Evolutionary conservation across 1,140 invertebrate genomes (phyloP).

Genomic region (Drosophila sucinea): DNA sequence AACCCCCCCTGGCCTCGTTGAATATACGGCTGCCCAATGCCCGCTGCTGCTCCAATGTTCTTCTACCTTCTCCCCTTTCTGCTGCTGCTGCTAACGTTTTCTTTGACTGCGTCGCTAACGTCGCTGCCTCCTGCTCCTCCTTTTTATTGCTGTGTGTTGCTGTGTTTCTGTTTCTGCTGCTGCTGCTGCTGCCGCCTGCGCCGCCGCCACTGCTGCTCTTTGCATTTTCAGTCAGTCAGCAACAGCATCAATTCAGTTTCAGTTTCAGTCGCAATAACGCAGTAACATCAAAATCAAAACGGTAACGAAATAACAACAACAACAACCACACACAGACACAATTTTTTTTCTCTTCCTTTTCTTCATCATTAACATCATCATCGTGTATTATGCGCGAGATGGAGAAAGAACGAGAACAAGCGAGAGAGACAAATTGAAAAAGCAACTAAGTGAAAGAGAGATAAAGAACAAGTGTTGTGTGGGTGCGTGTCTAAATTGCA

Average conservation of each 20-base stretch:
- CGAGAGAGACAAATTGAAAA: not conserved
- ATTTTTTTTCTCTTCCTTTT: constrained; percentile 22
- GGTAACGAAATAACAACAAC: constrained; percentile 59
- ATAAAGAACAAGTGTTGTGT: constrained; percentile 25
- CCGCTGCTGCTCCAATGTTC: constrained; percentile 7
- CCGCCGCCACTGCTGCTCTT: constrained; percentile 23
- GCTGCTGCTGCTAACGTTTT: constrained; percentile 42
- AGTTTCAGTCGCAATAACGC: constrained; percentile 79
- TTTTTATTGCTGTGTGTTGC: constrained; percentile 15
- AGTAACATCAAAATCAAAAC: constrained; percentile 75
- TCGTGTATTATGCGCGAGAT: not conserved
- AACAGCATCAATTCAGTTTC: constrained; percentile 70
- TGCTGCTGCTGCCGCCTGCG: constrained; percentile 23
- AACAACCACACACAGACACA: constrained; percentile 17
- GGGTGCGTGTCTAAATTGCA: constrained; percentile 19
- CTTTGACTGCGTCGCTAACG: constrained; percentile 40
- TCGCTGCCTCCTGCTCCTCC: constrained; percentile 17
- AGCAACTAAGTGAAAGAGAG: constrained; percentile 25
- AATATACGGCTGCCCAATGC: not conserved
- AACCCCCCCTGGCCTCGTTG: not conserved
- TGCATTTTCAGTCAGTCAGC: constrained; percentile 38
- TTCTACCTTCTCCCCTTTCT: constrained; percentile 30
- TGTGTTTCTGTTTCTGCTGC: constrained; percentile 22
- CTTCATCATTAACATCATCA: not conserved
- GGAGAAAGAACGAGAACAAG: constrained; percentile 2